Conservation (phyloP, 1,140 invertebrate species). For the Drosophila jambulina region DNA sequence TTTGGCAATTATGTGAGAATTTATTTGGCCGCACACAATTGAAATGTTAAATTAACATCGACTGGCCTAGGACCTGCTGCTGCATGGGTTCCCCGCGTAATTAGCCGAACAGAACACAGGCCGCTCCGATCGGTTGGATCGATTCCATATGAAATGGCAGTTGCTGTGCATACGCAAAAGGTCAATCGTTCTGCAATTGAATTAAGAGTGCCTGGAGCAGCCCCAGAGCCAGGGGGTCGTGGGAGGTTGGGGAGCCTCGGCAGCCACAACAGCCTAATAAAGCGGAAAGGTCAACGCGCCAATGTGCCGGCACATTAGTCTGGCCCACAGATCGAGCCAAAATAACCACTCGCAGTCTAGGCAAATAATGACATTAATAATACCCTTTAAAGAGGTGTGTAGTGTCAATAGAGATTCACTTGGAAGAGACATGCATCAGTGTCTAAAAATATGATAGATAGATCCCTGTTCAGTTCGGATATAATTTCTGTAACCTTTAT, state of each 20-base stretch:
- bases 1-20: slow-evolving; percentile 68
- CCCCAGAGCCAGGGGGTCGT: slow-evolving; percentile 3
- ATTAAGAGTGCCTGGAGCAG: slow-evolving; percentile 65
- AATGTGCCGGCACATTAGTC: slow-evolving; percentile 48
- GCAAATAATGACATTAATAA: slow-evolving; percentile 73
- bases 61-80: slow-evolving; percentile 34
- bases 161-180: slow-evolving; percentile 64
- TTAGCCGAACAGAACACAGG: slow-evolving; percentile 50
- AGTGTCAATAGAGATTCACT: neutral
- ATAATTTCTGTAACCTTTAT: neutral
- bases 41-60: slow-evolving; percentile 79
- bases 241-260: neutral
- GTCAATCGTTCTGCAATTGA: slow-evolving; percentile 75
- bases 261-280: slow-evolving; percentile 55
- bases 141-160: slow-evolving; percentile 56
- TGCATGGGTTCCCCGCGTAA: slow-evolving; percentile 43
- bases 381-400: slow-evolving; percentile 13
- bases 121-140: neutral
- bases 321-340: slow-evolving; percentile 32
- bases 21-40: slow-evolving; percentile 68
- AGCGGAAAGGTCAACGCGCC: slow-evolving; percentile 71
- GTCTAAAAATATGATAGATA: neutral
- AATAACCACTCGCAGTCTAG: slow-evolving; percentile 19
- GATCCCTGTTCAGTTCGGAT: neutral
- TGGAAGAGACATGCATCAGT: neutral